These are phyloP conservation scores for Micromesistius poutassou DNA, from an alignment of 2,797 vertebrate genomes.

Conservation along the genomic window DNA sequence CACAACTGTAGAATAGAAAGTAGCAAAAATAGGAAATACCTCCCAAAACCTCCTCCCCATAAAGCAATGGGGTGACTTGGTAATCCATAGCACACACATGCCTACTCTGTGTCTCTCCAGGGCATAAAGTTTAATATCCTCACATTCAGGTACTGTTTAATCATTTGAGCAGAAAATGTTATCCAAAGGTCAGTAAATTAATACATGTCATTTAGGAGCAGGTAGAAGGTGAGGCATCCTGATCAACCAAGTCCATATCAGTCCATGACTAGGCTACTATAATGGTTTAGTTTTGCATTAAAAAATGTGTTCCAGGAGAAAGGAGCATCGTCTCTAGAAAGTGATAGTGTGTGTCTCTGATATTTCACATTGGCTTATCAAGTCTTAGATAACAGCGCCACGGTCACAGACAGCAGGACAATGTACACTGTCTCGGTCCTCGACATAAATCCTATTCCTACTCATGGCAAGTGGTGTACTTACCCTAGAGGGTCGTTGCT, in stretches of 20 bases:
- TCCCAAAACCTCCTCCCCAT: neutral
- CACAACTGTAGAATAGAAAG: constrained; percentile 5
- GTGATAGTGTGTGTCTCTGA: neutral
- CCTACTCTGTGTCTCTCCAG: neutral
- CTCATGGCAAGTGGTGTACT: neutral
- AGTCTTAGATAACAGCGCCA: neutral
- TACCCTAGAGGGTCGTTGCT: neutral
- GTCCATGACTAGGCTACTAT: neutral
- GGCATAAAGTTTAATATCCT: too few species aligned
- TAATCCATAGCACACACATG: neutral
- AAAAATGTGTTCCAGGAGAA: neutral
- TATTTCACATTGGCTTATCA: neutral
- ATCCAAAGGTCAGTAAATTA: too few species aligned
- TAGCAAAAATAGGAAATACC: neutral
- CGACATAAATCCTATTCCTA: neutral
- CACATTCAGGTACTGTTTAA: too few species aligned
- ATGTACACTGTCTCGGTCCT: neutral
- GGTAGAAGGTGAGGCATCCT: neutral
- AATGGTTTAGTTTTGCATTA: neutral
- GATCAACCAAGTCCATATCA: neutral
- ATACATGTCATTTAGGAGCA: too few species aligned
- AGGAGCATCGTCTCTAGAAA: neutral
- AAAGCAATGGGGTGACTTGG: neutral
- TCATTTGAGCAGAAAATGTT: too few species aligned
- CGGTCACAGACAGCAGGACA: neutral